Base-by-base conservation (phyloP, 2,888 invertebrate genomes). In the Alitta virens region DNA sequence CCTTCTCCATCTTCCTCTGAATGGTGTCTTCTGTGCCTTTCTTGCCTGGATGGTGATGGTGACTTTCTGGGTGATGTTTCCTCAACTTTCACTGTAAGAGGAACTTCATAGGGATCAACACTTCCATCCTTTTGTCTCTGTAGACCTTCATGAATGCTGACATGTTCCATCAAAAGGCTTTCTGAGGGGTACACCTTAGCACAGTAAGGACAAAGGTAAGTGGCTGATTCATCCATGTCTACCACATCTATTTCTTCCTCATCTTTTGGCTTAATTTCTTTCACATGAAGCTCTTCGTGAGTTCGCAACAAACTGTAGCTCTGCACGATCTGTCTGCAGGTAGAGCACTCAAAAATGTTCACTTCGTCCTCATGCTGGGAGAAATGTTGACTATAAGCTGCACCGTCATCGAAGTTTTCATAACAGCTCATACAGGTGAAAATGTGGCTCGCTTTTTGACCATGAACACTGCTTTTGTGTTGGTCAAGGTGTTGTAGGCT, bases 321-420 rank as follows among this genome's bases (percentile, higher is more conserved):
- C 18, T 27, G 43, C 42, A 63, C 62, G 38, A 68, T 56, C 60
- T 68, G 65, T 24, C 64, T 65, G 27, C 68, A 68, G 55, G 65
- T 50, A 42, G 53, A 63, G 55, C 68, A 68, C 62, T 68, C 68
- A 38, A 64, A 68, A 49, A 68, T 63, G 38, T 68, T 62, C 21
- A 46, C 52, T 26, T 62, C 54, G 9, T 54, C 60, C 57, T 65
- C 50, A 42, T 67, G 67, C 0, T 38, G 50, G 18, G 63, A 38
- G 38, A 66, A 55, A 38, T 69, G 69, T 26, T 69, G 66, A 33
- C 56, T 62, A 57, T 66, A 68, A 2, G 46, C 53, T 7, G 64
- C 58, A 1, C 66, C 66, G 46, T 69, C 64, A 3, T 57, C 59
- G 38, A 63, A 69, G 23, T 46, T 62, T 55, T 68, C 66, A 1